Evolutionary conservation across 53 echinoderm and acorn worm species (phyloP), one percentile per base, ranked within the genome.

Genomic region (Temnopleurus reevesii): DNA sequence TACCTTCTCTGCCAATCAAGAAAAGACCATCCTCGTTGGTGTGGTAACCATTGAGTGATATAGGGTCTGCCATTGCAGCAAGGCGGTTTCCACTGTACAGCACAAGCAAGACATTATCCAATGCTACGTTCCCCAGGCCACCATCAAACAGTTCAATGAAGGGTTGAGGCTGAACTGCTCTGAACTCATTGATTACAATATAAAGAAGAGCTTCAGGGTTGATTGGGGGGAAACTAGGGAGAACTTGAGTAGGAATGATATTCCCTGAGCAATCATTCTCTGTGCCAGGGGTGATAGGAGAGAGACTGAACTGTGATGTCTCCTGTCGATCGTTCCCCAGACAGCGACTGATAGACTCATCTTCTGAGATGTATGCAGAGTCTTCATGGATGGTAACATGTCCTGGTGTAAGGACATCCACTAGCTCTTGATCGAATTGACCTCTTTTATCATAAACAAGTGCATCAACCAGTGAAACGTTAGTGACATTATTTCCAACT

Each of bases 111-210:
- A 95, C 55, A 24, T 85, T 90, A 88, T 93, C 94, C 19, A 99
- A 81, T 8, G 87, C 33, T 19, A 91, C 83, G 13, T 89, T 47
- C 7, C 94, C 94, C 3, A 90, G 58, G 38, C 99, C 99, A 77
- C 96, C 96, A 82, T 96, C 94, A 53, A 92, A 99, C 1, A 96
- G 91, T 82, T 99, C 99, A 55, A 96, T 90, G 55, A 93, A 98
- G 34, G 94, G 93, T 80, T 84, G 89, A 1, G 89, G 86, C 10
- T 15, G 85, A 23, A 81, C 90, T 18, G 91, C 81, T 61, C 89
- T 83, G 83, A 97, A 92, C 86, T 97, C 97, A 66, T 95, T 97
- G 53, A 97, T 97, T 61, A 95, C 59, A 25, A 97, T 59, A 29
- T 89, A 65, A 0, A 92, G 93, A 34, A 80, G 83, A 19, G 28